Percentiles rank a stretch among this genome's conserved stretches.
Conservation (phyloP, 2,888 invertebrate species). For the Tillus elongatus region DNA sequence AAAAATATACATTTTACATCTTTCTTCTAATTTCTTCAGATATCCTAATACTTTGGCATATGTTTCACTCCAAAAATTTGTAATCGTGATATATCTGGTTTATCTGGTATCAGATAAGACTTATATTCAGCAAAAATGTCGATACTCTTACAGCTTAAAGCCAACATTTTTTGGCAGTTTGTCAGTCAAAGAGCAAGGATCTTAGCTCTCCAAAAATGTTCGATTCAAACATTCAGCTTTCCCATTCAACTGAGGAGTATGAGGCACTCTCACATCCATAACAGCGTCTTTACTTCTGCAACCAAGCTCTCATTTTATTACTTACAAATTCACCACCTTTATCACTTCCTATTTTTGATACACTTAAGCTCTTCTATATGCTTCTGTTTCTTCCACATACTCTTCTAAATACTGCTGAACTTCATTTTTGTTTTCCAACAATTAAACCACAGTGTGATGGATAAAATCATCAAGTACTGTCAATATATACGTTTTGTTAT, state of each 20-base stretch:
- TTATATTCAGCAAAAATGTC: background rate
- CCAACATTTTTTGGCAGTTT: background rate
- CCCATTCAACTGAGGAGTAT: constrained; percentile 1
- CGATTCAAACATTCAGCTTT: constrained; percentile 2
- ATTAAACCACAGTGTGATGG: constrained; percentile 1
- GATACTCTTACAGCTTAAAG: background rate
- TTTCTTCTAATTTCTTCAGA: constrained; percentile 1
- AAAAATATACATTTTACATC: constrained; percentile 1
- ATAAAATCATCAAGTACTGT: constrained; percentile 1
- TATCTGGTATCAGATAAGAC: background rate
- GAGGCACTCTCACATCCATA: background rate
- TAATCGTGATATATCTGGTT: background rate
- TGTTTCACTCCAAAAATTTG: background rate
- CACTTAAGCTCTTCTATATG: background rate
- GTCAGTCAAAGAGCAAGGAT: background rate
- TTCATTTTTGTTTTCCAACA: constrained; percentile 1
- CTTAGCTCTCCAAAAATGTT: background rate
- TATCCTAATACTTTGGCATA: background rate
- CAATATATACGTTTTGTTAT: constrained; percentile 1
- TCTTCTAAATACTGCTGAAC: background rate
- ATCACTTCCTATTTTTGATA: constrained; percentile 1
- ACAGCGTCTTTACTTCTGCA: constrained; percentile 2
- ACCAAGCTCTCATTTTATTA: background rate
- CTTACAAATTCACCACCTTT: constrained; percentile 1
- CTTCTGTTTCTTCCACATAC: constrained; percentile 1